Percentiles rank a stretch among this genome's conserved stretches.
phyloP scores from a whole-genome alignment of 2,888 invertebrate species.

The Erynnis tages region DNA sequence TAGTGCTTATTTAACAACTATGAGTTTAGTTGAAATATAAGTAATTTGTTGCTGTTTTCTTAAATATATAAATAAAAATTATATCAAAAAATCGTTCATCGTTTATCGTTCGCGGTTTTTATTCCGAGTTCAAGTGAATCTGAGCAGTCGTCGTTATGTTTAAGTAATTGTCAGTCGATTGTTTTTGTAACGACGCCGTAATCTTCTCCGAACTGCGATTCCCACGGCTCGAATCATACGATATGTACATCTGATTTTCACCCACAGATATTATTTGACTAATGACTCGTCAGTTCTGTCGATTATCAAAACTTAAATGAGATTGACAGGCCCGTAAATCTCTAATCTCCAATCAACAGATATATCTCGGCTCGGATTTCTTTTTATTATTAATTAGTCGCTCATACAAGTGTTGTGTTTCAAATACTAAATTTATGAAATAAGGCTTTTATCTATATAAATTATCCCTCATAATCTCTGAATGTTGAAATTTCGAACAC shows the following conservation, averaged over 20 bases:
- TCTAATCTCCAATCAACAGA: neutral
- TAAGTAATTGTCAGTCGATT: conserved; percentile 5
- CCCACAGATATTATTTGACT: neutral
- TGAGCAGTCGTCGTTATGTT: conserved; percentile 5
- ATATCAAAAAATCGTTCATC: neutral
- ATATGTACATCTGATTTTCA: neutral
- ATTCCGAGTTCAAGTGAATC: neutral
- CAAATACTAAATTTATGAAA: too few relatives aligned
- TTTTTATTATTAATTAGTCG: too few relatives aligned
- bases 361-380: neutral
- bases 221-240: conserved; percentile 2
- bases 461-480: too few relatives aligned
- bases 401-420: too few relatives aligned
- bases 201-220: neutral
- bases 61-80: too few relatives aligned
- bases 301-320: neutral
- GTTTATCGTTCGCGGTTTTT: neutral
- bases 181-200: neutral
- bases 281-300: neutral
- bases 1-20: too few relatives aligned
- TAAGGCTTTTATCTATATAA: too few relatives aligned
- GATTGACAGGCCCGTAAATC: neutral
- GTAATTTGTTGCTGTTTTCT: too few relatives aligned
- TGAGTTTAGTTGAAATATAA: too few relatives aligned
- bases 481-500: too few relatives aligned